Evolutionary conservation across 1,140 invertebrate genomes (phyloP), one percentile per base, ranked within the genome.

Genomic region (Trachelipus rathkii): DNA sequence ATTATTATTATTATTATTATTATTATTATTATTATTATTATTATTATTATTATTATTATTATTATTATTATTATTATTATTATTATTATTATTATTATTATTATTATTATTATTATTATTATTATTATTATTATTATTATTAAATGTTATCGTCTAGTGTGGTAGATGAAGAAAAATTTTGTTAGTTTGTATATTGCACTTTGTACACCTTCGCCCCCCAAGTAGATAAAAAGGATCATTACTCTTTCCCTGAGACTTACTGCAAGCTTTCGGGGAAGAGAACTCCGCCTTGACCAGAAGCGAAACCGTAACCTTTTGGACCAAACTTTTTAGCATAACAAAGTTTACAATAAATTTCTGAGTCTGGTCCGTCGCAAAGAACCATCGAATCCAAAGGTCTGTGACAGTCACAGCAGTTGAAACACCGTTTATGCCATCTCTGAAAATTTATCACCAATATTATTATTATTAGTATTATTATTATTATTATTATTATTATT

Each of bases 261-360:
- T 50, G 44, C 60, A 81, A 73, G 76, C 78, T 81, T 60, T 81
- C 79, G 15, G 79, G 77, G 67, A 78, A 72, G 1, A 81, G 75
- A 43, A 81, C 79, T 19, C 79, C 79, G 60, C 79, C 79, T 24
- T 72, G 72, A 11, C 79, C 79, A 72, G 78, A 74, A 13, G 79
- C 81, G 75, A 80, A 82, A 75, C 81, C 81, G 73, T 85, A 85
- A 43, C 84, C 93, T 87, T 94, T 95, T 73, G 94, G 94, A 73
- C 94, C 94, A 84, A 93, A 96, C 9, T 92, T 89, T 85, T 93
- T 95, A 73, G 90, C 91, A 83, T 96, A 96, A 85, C 94, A 96
- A 68, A 92, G 89, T 81, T 90, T 90, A 87, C 93, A 95, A 84
- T 95, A 93, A 83, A 95, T 92, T 84, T 95, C 93, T 83, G 90